Evolutionary conservation across 2,888 invertebrate genomes (phyloP).

Genomic region (Calliopum simillimum): DNA sequence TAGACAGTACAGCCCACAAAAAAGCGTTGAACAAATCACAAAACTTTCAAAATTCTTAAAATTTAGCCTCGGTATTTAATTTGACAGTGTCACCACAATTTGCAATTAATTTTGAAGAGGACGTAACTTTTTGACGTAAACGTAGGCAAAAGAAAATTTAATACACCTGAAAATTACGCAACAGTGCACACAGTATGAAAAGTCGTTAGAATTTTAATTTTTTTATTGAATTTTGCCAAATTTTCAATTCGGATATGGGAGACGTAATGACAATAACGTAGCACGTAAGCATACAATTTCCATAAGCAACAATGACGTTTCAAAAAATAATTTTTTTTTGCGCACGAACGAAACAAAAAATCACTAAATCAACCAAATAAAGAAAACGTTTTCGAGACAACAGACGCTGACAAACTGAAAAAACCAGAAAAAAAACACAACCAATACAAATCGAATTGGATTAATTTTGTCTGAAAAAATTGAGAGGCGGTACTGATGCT

Average conservation of each 20-base stretch:
- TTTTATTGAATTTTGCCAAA: background rate
- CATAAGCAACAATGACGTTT: slow-evolving; percentile 27
- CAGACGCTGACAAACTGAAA: slow-evolving; percentile 66
- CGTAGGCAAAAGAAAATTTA: slow-evolving; percentile 15
- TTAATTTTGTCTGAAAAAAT: slow-evolving; percentile 36
- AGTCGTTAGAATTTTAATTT: background rate
- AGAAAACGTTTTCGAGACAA: slow-evolving; percentile 66
- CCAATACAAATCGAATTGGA: slow-evolving; percentile 41
- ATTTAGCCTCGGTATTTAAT: background rate
- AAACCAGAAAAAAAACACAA: slow-evolving; percentile 22
- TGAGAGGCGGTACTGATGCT: slow-evolving; percentile 46
- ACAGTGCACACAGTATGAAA: slow-evolving; percentile 46
- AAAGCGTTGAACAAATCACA: slow-evolving; percentile 14
- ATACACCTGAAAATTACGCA: slow-evolving; percentile 45
- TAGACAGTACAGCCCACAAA: slow-evolving; percentile 6
- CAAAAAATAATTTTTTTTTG: slow-evolving; percentile 35
- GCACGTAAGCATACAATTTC: slow-evolving; percentile 40
- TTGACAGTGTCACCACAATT: background rate
- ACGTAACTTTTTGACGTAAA: slow-evolving; percentile 50
- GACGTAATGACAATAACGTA: slow-evolving; percentile 37
- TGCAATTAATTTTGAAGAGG: background rate
- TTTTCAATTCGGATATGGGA: background rate
- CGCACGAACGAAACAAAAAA: slow-evolving; percentile 44
- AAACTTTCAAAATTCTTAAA: background rate
- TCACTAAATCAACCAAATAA: slow-evolving; percentile 40